Percentiles rank a stretch among this genome's conserved stretches.
phyloP scores from a whole-genome alignment of 2,888 invertebrate genomes.

The Pedicia rivosa region DNA sequence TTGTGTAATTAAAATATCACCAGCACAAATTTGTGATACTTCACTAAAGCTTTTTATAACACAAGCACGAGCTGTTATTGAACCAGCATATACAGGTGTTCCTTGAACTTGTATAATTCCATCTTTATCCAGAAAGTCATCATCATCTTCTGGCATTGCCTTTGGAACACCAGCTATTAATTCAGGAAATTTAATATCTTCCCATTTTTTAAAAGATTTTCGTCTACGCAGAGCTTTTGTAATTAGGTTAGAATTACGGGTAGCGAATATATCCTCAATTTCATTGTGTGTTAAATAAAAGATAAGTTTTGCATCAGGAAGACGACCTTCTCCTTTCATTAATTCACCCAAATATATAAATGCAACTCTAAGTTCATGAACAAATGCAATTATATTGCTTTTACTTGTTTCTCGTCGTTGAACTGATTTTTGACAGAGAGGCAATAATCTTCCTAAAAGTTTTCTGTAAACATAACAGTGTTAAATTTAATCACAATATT shows the following conservation, averaged over 20 bases:
- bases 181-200: slow-evolving; percentile 46
- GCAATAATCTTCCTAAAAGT: slow-evolving; percentile 42
- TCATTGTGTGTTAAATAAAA: slow-evolving; percentile 53
- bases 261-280: slow-evolving; percentile 37
- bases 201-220: slow-evolving; percentile 41
- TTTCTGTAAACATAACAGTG: no score
- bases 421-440: slow-evolving; percentile 42
- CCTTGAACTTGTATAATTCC: slow-evolving; percentile 31
- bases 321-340: slow-evolving; percentile 41
- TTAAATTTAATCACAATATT: no score
- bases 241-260: slow-evolving; percentile 17
- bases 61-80: slow-evolving; percentile 49
- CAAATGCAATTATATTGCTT: slow-evolving; percentile 34
- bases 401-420: slow-evolving; percentile 51
- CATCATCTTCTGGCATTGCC: slow-evolving; percentile 14
- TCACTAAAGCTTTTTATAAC: slow-evolving; percentile 51
- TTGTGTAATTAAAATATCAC: slow-evolving; percentile 60
- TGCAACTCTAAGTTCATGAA: slow-evolving; percentile 43
- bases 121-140: slow-evolving; percentile 7
- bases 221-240: slow-evolving; percentile 46
- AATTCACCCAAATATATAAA: slow-evolving; percentile 38
- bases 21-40: slow-evolving; percentile 38
- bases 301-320: slow-evolving; percentile 47
- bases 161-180: slow-evolving; percentile 33
- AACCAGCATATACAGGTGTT: slow-evolving; percentile 55